Conservation (phyloP, 2,113 vertebrate species). For the Beaufortia kweichowensis region DNA sequence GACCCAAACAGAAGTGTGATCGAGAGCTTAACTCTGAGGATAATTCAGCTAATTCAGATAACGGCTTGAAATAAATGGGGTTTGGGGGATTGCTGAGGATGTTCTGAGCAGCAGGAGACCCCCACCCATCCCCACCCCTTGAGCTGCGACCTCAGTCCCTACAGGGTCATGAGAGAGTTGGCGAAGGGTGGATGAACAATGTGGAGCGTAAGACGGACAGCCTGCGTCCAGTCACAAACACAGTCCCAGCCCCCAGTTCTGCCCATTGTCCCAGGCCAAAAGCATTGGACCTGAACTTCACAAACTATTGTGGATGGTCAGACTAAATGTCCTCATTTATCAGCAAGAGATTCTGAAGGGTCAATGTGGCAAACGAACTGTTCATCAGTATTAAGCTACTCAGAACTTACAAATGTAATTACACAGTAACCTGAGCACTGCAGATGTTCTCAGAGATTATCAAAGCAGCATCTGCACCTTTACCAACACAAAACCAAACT, state of each 20-base stretch:
- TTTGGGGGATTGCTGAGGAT: slow-evolving; percentile 53
- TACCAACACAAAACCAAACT: background rate
- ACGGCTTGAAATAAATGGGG: slow-evolving; percentile 47
- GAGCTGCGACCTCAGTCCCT: slow-evolving; percentile 62
- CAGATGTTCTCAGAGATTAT: background rate
- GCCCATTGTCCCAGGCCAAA: slow-evolving; percentile 62
- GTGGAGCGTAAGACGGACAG: slow-evolving; percentile 49
- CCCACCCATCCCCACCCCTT: slow-evolving; percentile 50
- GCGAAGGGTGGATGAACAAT: slow-evolving; percentile 62
- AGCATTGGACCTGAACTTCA: slow-evolving; percentile 69
- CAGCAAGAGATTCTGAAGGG: slow-evolving; percentile 42
- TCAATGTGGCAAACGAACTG: slow-evolving; percentile 29
- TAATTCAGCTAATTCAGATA: slow-evolving; percentile 54
- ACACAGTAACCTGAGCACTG: no score
- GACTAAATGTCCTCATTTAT: slow-evolving; percentile 40
- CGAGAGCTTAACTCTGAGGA: slow-evolving; percentile 55
- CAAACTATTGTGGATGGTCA: slow-evolving; percentile 48
- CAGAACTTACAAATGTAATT: no score
- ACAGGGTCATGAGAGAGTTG: slow-evolving; percentile 70
- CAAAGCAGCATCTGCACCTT: background rate
- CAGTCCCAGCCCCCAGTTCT: slow-evolving; percentile 24
- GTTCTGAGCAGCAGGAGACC: slow-evolving; percentile 57
- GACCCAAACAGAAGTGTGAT: slow-evolving; percentile 49
- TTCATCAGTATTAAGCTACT: no score
- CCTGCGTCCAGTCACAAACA: slow-evolving; percentile 57